Evolutionary conservation across 35 echinoderm and acorn worm species (phyloP), one percentile per base, ranked within the genome.

Genomic region (Antedon bifida): DNA sequence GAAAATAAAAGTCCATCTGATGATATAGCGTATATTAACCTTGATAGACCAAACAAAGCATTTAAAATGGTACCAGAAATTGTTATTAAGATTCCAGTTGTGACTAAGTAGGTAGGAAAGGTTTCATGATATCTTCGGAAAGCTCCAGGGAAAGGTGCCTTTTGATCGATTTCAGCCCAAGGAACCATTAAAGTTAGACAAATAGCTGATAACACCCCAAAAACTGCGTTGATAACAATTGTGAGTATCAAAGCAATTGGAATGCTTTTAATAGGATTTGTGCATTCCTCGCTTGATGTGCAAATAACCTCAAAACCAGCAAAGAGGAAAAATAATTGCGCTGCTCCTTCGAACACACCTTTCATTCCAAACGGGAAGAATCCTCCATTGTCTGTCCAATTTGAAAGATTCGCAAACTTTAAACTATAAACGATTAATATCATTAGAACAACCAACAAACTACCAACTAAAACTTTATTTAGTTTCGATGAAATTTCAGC

Each of bases 241-340:
- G 90, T 97, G 17, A 92, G 31, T 0, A 84, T 73, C 21, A 97
- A 92, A 3, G 94, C 55, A 14, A 92, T 80, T 0, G 94, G 94
- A 31, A 97, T 92, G 30, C 87, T 88, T 73, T 88, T 88, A 74
- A 87, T 87, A 21, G 94, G 90, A 33, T 92, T 90, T 30, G 80
- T 85, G 19, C 90, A 88, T 73, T 97, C 94, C 64, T 97, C 94
- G 75, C 90, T 88, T 11, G 94, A 97, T 36, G 88, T 90, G 1
- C 90, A 90, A 30, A 97, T 92, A 77, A 90, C 90, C 74, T 97
- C 94, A 74, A 97, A 92, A 4, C 94, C 94, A 8, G 92, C 90
- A 83, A 92, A 97, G 0, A 91, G 90, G 42, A 88, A 97, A 85
- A 97, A 97, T 36, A 90, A 92, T 33, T 88, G 77, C 11, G 94